phyloP scores from a whole-genome alignment of 1,140 invertebrate species.

The Helicoverpa armigera region DNA sequence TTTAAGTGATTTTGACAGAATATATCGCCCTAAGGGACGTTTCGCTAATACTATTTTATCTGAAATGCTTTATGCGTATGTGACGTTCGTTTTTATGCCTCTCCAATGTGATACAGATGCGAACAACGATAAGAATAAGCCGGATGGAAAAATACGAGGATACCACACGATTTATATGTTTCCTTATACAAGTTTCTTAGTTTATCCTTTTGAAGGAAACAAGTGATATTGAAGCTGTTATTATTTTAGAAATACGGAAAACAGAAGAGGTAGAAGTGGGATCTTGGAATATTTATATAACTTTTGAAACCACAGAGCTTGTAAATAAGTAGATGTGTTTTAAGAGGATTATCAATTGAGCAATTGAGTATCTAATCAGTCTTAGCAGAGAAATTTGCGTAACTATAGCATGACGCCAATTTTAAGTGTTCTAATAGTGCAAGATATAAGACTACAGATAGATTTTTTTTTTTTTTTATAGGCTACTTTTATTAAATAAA shows the following conservation, averaged over 20 bases:
- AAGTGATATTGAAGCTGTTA: slow-evolving; percentile 11
- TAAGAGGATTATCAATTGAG: no score
- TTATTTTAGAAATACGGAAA: background rate
- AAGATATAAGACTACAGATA: no score
- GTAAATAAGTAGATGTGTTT: no score
- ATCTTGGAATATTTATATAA: no score
- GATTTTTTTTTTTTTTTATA: no score
- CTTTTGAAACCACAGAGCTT: no score
- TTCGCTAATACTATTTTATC: slow-evolving; percentile 56
- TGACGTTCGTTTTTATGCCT: slow-evolving; percentile 40
- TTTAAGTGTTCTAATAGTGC: no score
- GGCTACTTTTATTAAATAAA: no score
- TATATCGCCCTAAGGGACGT: slow-evolving; percentile 52
- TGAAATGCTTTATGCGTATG: slow-evolving; percentile 49
- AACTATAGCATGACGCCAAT: no score
- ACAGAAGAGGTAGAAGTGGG: no score
- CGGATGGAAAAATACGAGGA: slow-evolving; percentile 27
- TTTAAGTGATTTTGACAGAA: slow-evolving; percentile 59
- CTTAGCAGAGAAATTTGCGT: no score
- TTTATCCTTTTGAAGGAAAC: background rate
- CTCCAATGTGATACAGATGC: slow-evolving; percentile 36
- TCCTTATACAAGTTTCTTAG: slow-evolving; percentile 12
- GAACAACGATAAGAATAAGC: slow-evolving; percentile 29
- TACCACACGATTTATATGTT: slow-evolving; percentile 13
- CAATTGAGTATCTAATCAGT: no score